phyloP scores from a whole-genome alignment of 2,888 invertebrate genomes.

The Arctia plantaginis region DNA sequence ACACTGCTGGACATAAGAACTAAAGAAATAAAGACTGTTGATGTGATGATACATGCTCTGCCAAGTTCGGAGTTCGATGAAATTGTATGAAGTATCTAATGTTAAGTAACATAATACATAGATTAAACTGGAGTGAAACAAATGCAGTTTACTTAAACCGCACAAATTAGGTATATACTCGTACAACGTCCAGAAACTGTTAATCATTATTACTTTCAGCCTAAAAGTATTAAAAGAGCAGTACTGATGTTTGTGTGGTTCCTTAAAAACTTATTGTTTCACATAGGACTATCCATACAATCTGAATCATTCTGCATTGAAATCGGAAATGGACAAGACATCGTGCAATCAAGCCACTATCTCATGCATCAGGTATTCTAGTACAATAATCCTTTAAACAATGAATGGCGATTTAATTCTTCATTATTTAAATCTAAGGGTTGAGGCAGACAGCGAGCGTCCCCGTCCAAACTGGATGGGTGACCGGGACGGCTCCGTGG shows the following conservation, averaged over 20 bases:
- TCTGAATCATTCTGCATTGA: background rate
- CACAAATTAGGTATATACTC: no score
- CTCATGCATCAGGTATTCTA: background rate
- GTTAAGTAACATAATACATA: no score
- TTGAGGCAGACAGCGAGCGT: no score
- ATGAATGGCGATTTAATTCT: background rate
- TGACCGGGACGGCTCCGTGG: no score
- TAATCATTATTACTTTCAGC: background rate
- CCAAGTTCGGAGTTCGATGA: no score
- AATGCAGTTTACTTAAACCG: no score
- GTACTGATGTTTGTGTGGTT: background rate
- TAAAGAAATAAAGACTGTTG: no score
- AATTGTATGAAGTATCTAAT: no score
- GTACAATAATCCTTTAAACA: background rate
- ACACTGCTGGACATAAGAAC: no score
- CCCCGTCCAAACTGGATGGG: no score
- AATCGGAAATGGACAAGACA: background rate
- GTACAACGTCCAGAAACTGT: background rate
- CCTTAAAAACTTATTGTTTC: background rate
- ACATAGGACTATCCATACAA: background rate
- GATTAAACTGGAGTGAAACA: no score
- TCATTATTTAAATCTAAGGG: background rate
- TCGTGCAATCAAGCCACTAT: background rate
- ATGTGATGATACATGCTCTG: no score
- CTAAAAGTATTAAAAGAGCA: background rate